Conservation (phyloP, 2,797 vertebrate genomes). For the Periophthalmus magnuspinnatus region DNA sequence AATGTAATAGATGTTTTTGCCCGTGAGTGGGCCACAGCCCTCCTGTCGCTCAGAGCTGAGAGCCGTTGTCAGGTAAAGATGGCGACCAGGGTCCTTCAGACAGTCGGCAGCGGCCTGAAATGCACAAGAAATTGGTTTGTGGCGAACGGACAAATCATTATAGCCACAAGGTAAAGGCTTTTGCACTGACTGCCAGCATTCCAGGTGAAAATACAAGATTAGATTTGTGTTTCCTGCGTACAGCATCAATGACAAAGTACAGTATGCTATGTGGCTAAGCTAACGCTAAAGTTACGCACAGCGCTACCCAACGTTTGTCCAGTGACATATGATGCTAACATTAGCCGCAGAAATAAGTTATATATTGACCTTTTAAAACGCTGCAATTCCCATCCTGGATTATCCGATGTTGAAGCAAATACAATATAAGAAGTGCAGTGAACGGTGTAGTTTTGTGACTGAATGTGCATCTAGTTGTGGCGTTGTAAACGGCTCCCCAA, state of each 20-base stretch:
- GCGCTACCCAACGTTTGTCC: slow-evolving; percentile 12
- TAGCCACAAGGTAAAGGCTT: slow-evolving; percentile 70
- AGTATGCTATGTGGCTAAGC: slow-evolving; percentile 53
- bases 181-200: accelerated
- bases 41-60: not conserved
- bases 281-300: slow-evolving; percentile 24
- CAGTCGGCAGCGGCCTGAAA: slow-evolving; percentile 69
- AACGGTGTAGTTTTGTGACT: not conserved
- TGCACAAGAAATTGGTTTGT: slow-evolving; percentile 48
- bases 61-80: slow-evolving; percentile 70
- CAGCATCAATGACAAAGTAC: slow-evolving; percentile 29
- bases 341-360: slow-evolving; percentile 31
- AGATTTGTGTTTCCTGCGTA: accelerated
- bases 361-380: slow-evolving; percentile 32
- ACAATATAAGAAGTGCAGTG: not conserved
- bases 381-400: not conserved
- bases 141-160: slow-evolving; percentile 49
- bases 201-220: accelerated
- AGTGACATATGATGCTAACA: slow-evolving; percentile 15
- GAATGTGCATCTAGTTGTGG: not conserved
- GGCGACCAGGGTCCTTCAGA: slow-evolving; percentile 84
- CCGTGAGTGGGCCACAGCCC: not conserved
- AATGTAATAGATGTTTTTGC: not conserved
- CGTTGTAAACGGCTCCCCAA: slow-evolving; percentile 3
- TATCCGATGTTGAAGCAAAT: not conserved